Percentiles rank a stretch among this genome's conserved stretches.
Evolutionary conservation across 1,140 invertebrate genomes (phyloP).

Genomic region (Conopomorpha cramerella): DNA sequence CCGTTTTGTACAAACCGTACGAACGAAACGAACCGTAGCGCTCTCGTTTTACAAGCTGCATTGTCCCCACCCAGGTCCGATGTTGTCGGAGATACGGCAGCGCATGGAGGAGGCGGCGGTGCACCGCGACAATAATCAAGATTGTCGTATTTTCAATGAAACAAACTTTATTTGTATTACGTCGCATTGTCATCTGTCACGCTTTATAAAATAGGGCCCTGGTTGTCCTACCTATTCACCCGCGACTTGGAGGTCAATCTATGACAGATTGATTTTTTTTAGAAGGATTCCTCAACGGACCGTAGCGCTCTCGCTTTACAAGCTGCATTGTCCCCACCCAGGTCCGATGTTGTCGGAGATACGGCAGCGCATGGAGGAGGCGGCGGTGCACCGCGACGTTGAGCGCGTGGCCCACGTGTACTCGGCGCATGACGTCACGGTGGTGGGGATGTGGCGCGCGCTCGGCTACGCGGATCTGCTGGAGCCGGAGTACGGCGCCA

Average conservation of each 20-base stretch:
- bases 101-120: slow-evolving; percentile 16
- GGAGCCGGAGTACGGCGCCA: slow-evolving; percentile 73
- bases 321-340: too few relatives aligned
- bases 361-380: slow-evolving; percentile 16
- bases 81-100: slow-evolving; percentile 48
- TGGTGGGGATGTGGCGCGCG: slow-evolving; percentile 71
- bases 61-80: slow-evolving; percentile 58
- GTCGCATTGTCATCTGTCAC: too few relatives aligned
- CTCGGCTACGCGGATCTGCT: slow-evolving; percentile 67
- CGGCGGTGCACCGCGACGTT: slow-evolving; percentile 15
- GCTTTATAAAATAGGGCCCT: too few relatives aligned
- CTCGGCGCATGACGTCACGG: slow-evolving; percentile 74
- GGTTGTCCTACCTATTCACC: too few relatives aligned
- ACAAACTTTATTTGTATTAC: too few relatives aligned
- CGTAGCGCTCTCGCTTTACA: too few relatives aligned
- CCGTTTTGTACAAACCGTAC: too few relatives aligned
- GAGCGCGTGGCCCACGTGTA: slow-evolving; percentile 45
- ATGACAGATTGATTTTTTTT: too few relatives aligned
- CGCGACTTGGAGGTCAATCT: slow-evolving; percentile 4
- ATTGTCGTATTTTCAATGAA: too few relatives aligned
- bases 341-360: slow-evolving; percentile 60
- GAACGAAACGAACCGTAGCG: too few relatives aligned
- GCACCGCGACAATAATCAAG: slow-evolving; percentile 15
- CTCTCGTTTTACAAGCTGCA: too few relatives aligned
- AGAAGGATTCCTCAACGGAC: too few relatives aligned